Evolutionary conservation across 2,888 invertebrate genomes (phyloP).

Genomic region (Sinelater perroti): DNA sequence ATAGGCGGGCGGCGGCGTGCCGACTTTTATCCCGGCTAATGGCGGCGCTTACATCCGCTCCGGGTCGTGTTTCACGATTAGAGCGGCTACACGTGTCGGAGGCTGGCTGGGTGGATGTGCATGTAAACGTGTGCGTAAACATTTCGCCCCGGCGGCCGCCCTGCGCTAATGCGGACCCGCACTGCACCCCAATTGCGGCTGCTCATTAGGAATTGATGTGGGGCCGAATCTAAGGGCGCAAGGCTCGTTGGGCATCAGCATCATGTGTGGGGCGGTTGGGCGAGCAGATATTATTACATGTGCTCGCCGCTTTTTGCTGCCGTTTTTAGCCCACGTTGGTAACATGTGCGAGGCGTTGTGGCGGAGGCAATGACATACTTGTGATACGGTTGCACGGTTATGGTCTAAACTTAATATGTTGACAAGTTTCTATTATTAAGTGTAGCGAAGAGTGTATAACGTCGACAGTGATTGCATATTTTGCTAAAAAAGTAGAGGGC

Average conservation of each 20-base stretch:
- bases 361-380: too few relatives aligned
- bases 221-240: slow-evolving; percentile 11
- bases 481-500: too few relatives aligned
- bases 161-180: slow-evolving; percentile 10
- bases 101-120: neutral
- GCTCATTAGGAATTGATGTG: slow-evolving; percentile 19
- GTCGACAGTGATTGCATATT: too few relatives aligned
- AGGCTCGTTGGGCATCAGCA: neutral
- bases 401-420: too few relatives aligned
- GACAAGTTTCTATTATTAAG: too few relatives aligned
- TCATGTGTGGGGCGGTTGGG: slow-evolving; percentile 2
- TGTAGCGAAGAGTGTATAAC: too few relatives aligned
- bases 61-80: slow-evolving; percentile 38
- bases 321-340: too few relatives aligned
- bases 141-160: slow-evolving; percentile 7
- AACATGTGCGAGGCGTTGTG: too few relatives aligned
- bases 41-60: slow-evolving; percentile 42
- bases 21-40: slow-evolving; percentile 39
- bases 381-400: too few relatives aligned
- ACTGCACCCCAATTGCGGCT: slow-evolving; percentile 12
- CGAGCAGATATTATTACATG: too few relatives aligned
- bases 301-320: too few relatives aligned
- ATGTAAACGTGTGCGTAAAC: neutral
- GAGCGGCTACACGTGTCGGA: slow-evolving; percentile 32
- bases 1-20: slow-evolving; percentile 33